Evolutionary conservation across 1,140 invertebrate species (phyloP).

Genomic region (Bicyclus anynana): DNA sequence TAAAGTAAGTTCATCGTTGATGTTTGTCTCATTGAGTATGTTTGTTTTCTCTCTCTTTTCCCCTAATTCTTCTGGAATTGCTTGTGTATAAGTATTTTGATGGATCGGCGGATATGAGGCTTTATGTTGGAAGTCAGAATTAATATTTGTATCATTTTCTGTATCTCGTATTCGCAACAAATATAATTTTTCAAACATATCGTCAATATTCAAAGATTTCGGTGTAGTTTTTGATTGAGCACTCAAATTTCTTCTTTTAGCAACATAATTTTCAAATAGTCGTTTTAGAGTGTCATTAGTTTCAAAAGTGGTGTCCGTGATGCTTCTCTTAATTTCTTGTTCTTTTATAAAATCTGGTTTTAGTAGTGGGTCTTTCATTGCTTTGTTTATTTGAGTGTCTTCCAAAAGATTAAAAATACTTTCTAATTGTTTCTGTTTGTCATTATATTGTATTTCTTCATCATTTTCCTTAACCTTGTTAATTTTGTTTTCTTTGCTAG

Average conservation of each 20-base stretch:
- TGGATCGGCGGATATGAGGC: not conserved
- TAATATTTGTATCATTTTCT: not conserved
- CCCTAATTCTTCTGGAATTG: not conserved
- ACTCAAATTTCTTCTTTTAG: conserved; percentile 2
- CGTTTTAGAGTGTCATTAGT: not conserved
- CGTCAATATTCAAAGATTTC: not conserved
- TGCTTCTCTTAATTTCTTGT: conserved; percentile 11
- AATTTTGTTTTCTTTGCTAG: not conserved
- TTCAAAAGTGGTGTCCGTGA: not conserved
- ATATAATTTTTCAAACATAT: not conserved
- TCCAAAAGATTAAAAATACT: conserved; percentile 34
- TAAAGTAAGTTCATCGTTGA: not conserved
- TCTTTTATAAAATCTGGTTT: not conserved
- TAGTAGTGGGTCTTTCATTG: not conserved
- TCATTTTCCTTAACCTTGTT: not conserved
- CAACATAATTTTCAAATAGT: conserved; percentile 6
- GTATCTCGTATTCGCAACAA: not conserved
- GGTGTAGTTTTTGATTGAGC: not conserved
- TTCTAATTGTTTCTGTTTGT: conserved; percentile 27
- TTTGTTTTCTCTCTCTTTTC: not conserved
- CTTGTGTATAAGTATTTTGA: not conserved
- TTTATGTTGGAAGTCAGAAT: not conserved
- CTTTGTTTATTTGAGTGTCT: conserved; percentile 11
- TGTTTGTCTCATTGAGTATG: not conserved
- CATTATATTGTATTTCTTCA: conserved; percentile 19